Conservation (phyloP, 2,113 vertebrate genomes). For the Sylvicapra grimmia region DNA sequence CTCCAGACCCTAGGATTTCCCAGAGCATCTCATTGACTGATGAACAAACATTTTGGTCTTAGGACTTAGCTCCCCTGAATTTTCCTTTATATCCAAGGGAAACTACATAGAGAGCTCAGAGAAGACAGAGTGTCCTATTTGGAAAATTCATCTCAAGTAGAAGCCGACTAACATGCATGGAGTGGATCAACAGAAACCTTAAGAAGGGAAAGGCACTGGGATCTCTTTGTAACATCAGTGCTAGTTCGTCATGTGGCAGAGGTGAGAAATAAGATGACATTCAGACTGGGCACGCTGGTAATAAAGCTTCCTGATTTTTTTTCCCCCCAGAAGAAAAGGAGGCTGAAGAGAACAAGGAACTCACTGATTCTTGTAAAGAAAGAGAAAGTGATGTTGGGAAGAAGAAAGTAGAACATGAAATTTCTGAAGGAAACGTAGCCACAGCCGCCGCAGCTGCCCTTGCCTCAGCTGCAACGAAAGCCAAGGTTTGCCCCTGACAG, state of each 20-base stretch:
- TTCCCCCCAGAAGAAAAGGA: conserved; percentile 83
- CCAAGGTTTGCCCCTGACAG: conserved; percentile 87
- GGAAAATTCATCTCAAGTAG: neutral
- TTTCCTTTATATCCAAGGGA: neutral
- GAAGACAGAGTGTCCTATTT: neutral
- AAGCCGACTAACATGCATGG: neutral
- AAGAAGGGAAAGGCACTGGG: neutral
- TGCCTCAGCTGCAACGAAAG: conserved; percentile 98
- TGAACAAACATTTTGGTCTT: neutral
- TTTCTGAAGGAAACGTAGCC: conserved; percentile 95
- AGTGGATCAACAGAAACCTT: neutral
- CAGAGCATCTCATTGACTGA: neutral
- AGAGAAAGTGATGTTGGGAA: conserved; percentile 84
- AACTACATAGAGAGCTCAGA: neutral
- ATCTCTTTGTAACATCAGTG: neutral
- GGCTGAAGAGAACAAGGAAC: conserved; percentile 89
- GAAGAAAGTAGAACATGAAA: conserved; percentile 92
- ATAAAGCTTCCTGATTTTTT: conserved; percentile 40
- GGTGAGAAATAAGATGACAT: neutral
- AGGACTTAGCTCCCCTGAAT: neutral
- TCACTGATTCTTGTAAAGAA: conserved; percentile 78
- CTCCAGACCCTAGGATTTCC: neutral
- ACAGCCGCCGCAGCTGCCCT: conserved; percentile 96
- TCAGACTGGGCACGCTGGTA: neutral
- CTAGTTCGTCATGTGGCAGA: neutral